phyloP scores from a whole-genome alignment of 2,888 invertebrate genomes.

The Hypercompe scribonia region DNA sequence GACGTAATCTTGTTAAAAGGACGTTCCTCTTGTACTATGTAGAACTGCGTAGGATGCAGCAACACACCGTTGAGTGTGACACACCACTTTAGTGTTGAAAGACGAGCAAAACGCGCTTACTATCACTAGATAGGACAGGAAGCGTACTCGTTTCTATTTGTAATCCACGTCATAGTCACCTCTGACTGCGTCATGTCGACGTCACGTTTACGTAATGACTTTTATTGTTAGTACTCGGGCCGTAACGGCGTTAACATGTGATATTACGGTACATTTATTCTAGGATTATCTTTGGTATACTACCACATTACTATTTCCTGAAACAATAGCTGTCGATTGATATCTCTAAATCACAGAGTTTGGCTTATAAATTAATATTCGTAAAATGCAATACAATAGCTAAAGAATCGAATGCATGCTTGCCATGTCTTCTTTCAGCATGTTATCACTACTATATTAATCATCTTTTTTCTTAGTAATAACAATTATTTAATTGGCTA shows the following conservation, averaged over 20 bases:
- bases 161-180: conserved; percentile 44
- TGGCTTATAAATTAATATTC: neutral
- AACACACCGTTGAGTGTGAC: conserved; percentile 36
- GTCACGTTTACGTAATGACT: conserved; percentile 52
- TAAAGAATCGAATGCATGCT: too few species aligned
- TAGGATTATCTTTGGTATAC: conserved; percentile 8
- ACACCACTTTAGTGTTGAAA: conserved; percentile 42
- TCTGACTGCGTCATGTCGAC: conserved; percentile 51
- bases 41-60: conserved; percentile 30
- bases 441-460: too few species aligned
- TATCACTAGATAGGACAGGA: conserved; percentile 36
- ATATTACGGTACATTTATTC: conserved; percentile 17
- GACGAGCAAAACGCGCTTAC: conserved; percentile 36
- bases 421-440: too few species aligned
- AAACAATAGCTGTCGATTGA: neutral
- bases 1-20: conserved; percentile 38
- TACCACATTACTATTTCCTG: neutral
- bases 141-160: conserved; percentile 40
- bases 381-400: neutral
- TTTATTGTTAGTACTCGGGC: conserved; percentile 38
- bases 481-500: too few species aligned
- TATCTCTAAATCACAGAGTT: neutral
- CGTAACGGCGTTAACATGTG: conserved; percentile 41
- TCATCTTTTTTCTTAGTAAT: too few species aligned
- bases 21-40: conserved; percentile 25